Evolutionary conservation across 2,888 invertebrate species (phyloP).

Genomic region (Odontocolon sp.): DNA sequence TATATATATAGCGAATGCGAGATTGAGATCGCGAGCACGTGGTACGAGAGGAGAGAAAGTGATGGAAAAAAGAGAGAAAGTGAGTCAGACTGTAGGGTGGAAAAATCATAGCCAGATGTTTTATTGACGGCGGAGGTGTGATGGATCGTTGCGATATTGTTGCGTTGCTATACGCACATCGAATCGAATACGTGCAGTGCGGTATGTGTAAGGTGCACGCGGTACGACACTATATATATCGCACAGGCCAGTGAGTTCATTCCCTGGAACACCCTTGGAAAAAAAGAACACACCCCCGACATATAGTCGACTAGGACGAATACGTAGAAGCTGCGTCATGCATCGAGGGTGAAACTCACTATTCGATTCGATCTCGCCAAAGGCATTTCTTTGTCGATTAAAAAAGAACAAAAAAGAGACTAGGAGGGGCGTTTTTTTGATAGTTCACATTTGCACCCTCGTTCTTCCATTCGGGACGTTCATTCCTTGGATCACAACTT

Average conservation of each 20-base stretch:
- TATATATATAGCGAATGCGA: no score
- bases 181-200: constrained; percentile 46
- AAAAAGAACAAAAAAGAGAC: no score
- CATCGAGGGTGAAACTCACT: constrained; percentile 30
- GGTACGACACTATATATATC: constrained; percentile 1
- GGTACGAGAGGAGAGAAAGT: constrained; percentile 7
- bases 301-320: constrained; percentile 22
- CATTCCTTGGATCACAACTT: no score
- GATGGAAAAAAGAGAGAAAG: constrained; percentile 5
- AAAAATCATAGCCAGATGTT: constrained; percentile 54
- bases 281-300: neutral
- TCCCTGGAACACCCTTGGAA: constrained; percentile 8
- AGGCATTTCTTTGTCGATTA: constrained; percentile 54
- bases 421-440: no score
- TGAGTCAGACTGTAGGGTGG: neutral
- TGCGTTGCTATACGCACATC: constrained; percentile 31
- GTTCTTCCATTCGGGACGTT: no score
- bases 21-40: constrained; percentile 1
- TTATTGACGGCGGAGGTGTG: constrained; percentile 56
- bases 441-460: no score
- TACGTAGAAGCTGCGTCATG: constrained; percentile 40
- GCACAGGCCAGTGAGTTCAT: constrained; percentile 17
- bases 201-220: constrained; percentile 42
- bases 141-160: constrained; percentile 61
- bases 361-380: constrained; percentile 49